Evolutionary conservation across 2,797 vertebrate genomes (phyloP), one percentile per base, ranked within the genome.

Genomic region (Danionella dracula): DNA sequence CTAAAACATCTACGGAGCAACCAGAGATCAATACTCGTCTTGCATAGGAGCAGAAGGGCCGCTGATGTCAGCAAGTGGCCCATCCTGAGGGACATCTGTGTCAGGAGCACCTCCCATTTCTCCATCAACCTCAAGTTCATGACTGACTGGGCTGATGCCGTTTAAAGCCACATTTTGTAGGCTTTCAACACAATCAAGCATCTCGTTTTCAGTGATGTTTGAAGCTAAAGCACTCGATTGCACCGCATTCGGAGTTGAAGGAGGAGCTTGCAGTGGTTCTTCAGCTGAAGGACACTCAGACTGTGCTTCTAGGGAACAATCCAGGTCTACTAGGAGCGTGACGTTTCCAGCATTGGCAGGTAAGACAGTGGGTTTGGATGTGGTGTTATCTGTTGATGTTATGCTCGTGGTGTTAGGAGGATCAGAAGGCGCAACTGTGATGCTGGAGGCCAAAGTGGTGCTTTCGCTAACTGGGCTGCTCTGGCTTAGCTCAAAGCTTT

Each of bases 381-480:
- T 9, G 89, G 74, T 19, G 82, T 4, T 4, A 81, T 84, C 0
- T 73, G 74, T 63, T 84, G 83, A 27, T 90, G 92, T 49, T 83
- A 84, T 64, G 90, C 37, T 37, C 70, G 85, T 12, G 13, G 86
- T 83, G 49, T 82, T 89, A 72, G 90, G 87, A 42, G 91, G 88
- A 40, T 95, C 93, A 7, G 93, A 89, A 71, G 91, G 88, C 1
- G 89, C 91, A 40, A 90, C 91, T 20, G 93, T 93, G 78, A 88
- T 77, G 81, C 94, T 98, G 90, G 92, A 96, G 54, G 94, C 96
- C 82, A 98, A 92, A 51, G 93, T 97, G 64, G 94, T 98, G 86
- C 90, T 93, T 86, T 99, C 96, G 62, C 96, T 99, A 85, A 92
- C 92, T 82, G 97, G 97, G 84, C 95, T 99, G 88, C 94, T 94